phyloP scores from a whole-genome alignment of 1,140 invertebrate genomes.

The Aphaenogaster ashmeadi region DNA sequence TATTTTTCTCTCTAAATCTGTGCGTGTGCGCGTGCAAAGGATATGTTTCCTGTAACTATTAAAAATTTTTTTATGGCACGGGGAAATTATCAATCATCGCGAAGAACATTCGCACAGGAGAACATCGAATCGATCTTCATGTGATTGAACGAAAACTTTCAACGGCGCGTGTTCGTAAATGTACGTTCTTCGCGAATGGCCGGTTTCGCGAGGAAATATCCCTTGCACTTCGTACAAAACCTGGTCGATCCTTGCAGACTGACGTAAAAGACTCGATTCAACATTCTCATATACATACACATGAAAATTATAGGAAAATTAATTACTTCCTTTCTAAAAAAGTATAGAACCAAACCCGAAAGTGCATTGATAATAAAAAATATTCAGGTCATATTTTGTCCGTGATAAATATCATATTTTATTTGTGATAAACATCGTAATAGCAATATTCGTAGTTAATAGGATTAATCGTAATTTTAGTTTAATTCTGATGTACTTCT shows the following conservation, averaged over 20 bases:
- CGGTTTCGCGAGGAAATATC: neutral
- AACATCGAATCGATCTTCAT: conserved; percentile 6
- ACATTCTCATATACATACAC: neutral
- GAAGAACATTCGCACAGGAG: neutral
- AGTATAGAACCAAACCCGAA: neutral
- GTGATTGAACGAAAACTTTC: conserved; percentile 1
- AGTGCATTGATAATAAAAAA: neutral
- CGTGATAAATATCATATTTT: neutral
- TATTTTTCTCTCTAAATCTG: neutral
- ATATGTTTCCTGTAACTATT: neutral
- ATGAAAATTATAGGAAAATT: neutral
- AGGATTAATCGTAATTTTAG: neutral
- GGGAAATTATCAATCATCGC: neutral
- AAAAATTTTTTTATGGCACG: neutral
- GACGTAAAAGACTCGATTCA: neutral
- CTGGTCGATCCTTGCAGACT: neutral
- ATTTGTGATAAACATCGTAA: neutral
- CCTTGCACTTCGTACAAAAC: neutral
- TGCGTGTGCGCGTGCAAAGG: neutral
- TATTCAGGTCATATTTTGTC: neutral
- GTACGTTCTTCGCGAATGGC: neutral
- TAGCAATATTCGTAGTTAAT: neutral
- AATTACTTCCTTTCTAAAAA: neutral
- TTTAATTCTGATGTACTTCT: neutral
- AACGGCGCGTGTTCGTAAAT: neutral